phyloP scores from a whole-genome alignment of 2,888 invertebrate genomes.

The Eristalis arbustorum region DNA sequence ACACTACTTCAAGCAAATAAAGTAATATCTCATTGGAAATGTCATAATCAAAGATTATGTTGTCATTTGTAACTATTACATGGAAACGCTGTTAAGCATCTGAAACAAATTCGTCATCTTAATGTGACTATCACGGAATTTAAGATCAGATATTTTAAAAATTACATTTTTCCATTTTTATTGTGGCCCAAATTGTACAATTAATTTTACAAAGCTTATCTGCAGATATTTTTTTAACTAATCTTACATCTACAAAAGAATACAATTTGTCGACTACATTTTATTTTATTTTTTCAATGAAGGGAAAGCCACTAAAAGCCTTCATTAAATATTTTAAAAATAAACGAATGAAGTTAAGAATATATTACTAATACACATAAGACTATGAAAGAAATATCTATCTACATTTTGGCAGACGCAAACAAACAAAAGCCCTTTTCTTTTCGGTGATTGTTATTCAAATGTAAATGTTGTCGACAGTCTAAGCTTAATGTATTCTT shows the following conservation, averaged over 20 bases:
- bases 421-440: neutral
- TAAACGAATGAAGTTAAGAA: constrained; percentile 4
- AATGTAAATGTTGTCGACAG: constrained; percentile 4
- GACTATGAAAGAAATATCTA: neutral
- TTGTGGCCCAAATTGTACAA: too few species aligned
- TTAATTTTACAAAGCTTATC: too few species aligned
- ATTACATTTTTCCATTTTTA: too few species aligned
- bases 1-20: too few species aligned
- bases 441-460: neutral
- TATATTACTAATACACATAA: neutral
- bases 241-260: too few species aligned
- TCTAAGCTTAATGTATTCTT: constrained; percentile 26
- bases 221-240: too few species aligned
- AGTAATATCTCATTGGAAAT: too few species aligned
- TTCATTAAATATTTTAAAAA: neutral
- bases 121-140: neutral
- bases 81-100: constrained; percentile 2
- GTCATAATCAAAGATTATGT: too few species aligned
- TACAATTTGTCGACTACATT: too few species aligned
- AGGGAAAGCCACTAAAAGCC: too few species aligned
- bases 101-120: constrained; percentile 3
- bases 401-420: constrained; percentile 7
- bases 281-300: too few species aligned
- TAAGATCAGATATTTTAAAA: too few species aligned
- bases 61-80: constrained; percentile 11